A percentile compares a stretch with the other conserved stretches of the same genome.
These are phyloP conservation scores for Ariopsis seemanni DNA, from an alignment of 2,113 vertebrate species.

Conservation along the genomic window DNA sequence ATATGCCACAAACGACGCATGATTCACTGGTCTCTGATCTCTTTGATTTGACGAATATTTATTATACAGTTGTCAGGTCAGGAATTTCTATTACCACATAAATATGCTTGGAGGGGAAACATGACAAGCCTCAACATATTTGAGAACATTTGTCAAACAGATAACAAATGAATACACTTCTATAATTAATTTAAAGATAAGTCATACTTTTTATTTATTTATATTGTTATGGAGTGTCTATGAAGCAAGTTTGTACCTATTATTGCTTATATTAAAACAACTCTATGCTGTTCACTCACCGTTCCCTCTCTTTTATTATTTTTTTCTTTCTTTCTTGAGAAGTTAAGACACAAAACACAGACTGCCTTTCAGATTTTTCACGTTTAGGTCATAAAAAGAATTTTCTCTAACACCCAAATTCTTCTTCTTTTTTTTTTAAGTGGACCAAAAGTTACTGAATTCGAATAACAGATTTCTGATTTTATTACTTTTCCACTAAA, in stretches of 20 bases:
- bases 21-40: neutral
- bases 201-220: neutral
- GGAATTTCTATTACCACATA: neutral
- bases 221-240: neutral
- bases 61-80: neutral
- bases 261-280: neutral
- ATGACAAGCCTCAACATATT: neutral
- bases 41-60: neutral
- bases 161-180: neutral
- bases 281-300: neutral
- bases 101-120: neutral
- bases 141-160: neutral
- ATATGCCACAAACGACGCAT: too few species aligned
- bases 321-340: neutral
- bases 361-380: too few species aligned
- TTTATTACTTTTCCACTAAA: too few species aligned
- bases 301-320: too few species aligned
- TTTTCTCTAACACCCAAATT: too few species aligned
- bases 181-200: neutral
- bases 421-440: too few species aligned
- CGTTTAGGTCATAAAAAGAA: too few species aligned
- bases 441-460: too few species aligned
- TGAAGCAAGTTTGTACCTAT: neutral
- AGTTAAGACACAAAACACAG: neutral
- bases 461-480: too few species aligned